These are phyloP conservation scores for Cataglyphis cursor DNA, from an alignment of 2,888 invertebrate genomes.

Conservation along the genomic window DNA sequence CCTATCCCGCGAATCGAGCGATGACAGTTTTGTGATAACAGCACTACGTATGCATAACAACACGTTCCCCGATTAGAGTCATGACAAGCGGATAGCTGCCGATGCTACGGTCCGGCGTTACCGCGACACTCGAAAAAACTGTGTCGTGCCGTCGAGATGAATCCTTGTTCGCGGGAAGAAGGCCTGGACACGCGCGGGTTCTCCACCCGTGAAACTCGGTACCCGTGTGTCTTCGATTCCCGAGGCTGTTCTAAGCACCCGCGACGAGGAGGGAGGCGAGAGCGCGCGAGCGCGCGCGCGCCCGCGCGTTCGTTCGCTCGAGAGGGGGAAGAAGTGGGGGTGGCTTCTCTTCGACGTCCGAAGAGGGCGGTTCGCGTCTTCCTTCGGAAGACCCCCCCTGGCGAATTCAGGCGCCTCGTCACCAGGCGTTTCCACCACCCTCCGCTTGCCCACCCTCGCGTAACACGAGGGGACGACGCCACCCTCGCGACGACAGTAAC, in stretches of 20 bases:
- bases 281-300: slow-evolving; percentile 28
- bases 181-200: slow-evolving; percentile 68
- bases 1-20: neutral
- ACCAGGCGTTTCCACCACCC: slow-evolving; percentile 25
- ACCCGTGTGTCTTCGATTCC: slow-evolving; percentile 63
- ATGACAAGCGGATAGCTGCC: slow-evolving; percentile 2
- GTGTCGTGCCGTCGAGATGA: slow-evolving; percentile 3
- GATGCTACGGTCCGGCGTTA: neutral
- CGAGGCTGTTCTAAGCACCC: slow-evolving; percentile 55
- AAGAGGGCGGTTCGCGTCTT: slow-evolving; percentile 74
- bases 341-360: slow-evolving; percentile 65
- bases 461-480: neutral
- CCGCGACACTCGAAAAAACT: slow-evolving; percentile 28
- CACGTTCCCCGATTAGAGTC: neutral
- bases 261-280: slow-evolving; percentile 46
- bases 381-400: slow-evolving; percentile 32
- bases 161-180: slow-evolving; percentile 52
- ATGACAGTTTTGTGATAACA: slow-evolving; percentile 9
- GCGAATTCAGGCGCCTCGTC: slow-evolving; percentile 29
- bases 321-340: slow-evolving; percentile 73
- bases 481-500: slow-evolving; percentile 40
- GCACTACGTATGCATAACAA: slow-evolving; percentile 23
- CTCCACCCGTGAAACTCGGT: slow-evolving; percentile 72
- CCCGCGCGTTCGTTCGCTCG: slow-evolving; percentile 14
- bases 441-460: slow-evolving; percentile 3